Conservation (phyloP, 1,140 invertebrate genomes). For the Meteorus sp. region DNA sequence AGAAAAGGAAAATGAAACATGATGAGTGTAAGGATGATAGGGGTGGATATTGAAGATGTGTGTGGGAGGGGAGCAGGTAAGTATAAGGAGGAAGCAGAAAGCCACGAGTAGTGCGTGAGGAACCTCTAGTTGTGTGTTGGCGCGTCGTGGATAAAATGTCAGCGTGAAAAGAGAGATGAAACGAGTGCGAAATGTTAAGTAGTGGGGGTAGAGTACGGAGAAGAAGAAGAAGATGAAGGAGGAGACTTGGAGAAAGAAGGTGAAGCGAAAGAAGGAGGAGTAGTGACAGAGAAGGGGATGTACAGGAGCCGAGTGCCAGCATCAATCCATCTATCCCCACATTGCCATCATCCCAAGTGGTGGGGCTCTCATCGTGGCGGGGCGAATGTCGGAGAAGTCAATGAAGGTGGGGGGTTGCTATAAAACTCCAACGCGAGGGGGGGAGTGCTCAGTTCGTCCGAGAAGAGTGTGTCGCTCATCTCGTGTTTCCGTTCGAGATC, state of each 20-base stretch:
- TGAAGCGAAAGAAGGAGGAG: neutral
- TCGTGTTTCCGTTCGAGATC: conserved; percentile 14
- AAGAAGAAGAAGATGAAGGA: neutral
- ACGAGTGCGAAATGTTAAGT: conserved; percentile 15
- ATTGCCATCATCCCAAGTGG: neutral
- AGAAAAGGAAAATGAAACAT: neutral
- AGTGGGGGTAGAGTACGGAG: no score
- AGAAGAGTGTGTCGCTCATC: conserved; percentile 53
- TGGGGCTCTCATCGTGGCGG: conserved; percentile 32
- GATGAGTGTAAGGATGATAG: conserved; percentile 13
- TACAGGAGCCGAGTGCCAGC: conserved; percentile 34
- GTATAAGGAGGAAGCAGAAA: no score
- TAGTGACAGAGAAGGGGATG: neutral
- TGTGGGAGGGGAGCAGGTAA: no score
- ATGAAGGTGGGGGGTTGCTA: conserved; percentile 55
- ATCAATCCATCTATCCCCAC: conserved; percentile 40
- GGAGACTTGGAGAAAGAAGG: neutral
- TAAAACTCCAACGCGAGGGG: conserved; percentile 52
- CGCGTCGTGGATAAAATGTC: conserved; percentile 21
- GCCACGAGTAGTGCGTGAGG: conserved; percentile 14
- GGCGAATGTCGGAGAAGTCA: conserved; percentile 39
- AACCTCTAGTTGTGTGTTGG: conserved; percentile 24
- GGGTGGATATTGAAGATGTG: no score
- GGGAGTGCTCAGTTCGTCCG: conserved; percentile 58
- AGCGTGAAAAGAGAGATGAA: conserved; percentile 1